Evolutionary conservation across 2,113 vertebrate species (phyloP).

Genomic region (Clarias magur): DNA sequence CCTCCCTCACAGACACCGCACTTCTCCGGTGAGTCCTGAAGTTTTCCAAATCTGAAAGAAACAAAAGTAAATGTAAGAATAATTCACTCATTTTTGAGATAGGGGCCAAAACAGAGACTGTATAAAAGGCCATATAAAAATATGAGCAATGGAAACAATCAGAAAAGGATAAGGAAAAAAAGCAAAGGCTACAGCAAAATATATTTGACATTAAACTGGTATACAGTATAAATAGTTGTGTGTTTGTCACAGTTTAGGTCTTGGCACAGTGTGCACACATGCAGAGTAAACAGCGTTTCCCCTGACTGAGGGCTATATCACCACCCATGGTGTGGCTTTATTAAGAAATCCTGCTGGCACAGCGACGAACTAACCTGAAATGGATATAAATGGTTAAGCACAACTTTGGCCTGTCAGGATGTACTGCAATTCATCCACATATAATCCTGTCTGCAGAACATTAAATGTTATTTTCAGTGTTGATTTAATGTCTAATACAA

Average conservation of each 20-base stretch:
- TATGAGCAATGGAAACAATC: slow-evolving; percentile 1
- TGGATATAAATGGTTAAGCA: slow-evolving; percentile 26
- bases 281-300: slow-evolving; percentile 55
- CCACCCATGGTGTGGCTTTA: slow-evolving; percentile 41
- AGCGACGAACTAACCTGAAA: slow-evolving; percentile 11
- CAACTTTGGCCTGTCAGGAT: neutral
- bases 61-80: slow-evolving; percentile 36
- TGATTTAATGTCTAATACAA: neutral
- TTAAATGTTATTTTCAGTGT: neutral
- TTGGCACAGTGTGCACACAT: slow-evolving; percentile 29
- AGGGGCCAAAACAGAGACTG: neutral
- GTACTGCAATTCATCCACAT: slow-evolving; percentile 6
- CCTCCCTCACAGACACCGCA: slow-evolving; percentile 90
- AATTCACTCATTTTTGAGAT: slow-evolving; percentile 31
- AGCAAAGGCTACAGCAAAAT: neutral
- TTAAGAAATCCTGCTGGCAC: slow-evolving; percentile 28
- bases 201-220: neutral
- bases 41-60: slow-evolving; percentile 88
- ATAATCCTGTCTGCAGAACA: neutral
- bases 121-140: slow-evolving; percentile 1
- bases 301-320: slow-evolving; percentile 53
- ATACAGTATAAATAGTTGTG: slow-evolving; percentile 18
- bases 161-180: neutral
- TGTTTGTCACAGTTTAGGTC: slow-evolving; percentile 6
- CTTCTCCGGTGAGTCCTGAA: slow-evolving; percentile 89